Conservation (phyloP, 2,888 invertebrate genomes). For the Cheilosia impressa region DNA sequence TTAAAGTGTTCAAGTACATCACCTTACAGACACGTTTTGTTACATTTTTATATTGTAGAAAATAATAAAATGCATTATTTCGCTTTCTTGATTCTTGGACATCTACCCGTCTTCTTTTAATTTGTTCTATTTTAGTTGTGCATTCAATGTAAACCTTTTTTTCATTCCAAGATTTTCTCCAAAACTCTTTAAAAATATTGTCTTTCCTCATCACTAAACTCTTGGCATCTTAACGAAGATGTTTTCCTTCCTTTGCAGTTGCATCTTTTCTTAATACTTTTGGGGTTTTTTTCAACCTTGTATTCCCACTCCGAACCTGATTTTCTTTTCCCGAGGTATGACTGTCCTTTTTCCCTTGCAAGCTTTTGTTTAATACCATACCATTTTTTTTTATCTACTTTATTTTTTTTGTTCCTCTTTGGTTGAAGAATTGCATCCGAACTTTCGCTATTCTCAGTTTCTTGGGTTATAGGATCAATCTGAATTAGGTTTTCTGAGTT, state of each 20-base stretch:
- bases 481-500: constrained; percentile 33
- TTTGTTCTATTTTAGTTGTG: constrained; percentile 33
- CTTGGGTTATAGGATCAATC: constrained; percentile 24
- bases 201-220: constrained; percentile 30
- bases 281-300: constrained; percentile 18
- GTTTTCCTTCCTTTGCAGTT: constrained; percentile 18
- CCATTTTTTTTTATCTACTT: constrained; percentile 25
- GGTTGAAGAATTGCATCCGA: constrained; percentile 17
- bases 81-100: constrained; percentile 11
- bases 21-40: constrained; percentile 25
- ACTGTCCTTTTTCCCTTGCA: constrained; percentile 31
- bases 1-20: constrained; percentile 34
- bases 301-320: constrained; percentile 26
- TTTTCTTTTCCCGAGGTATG: constrained; percentile 31
- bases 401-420: constrained; percentile 25
- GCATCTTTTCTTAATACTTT: constrained; percentile 27
- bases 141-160: constrained; percentile 29
- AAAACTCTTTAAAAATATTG: constrained; percentile 27
- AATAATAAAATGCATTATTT: constrained; percentile 26
- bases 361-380: constrained; percentile 35
- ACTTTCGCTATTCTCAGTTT: constrained; percentile 12
- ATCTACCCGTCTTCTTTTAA: constrained; percentile 28
- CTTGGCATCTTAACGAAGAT: constrained; percentile 24
- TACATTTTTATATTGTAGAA: constrained; percentile 25
- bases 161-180: constrained; percentile 26